Conservation (phyloP, 2,113 vertebrate species). For the Corythoichthys haematopterus region DNA sequence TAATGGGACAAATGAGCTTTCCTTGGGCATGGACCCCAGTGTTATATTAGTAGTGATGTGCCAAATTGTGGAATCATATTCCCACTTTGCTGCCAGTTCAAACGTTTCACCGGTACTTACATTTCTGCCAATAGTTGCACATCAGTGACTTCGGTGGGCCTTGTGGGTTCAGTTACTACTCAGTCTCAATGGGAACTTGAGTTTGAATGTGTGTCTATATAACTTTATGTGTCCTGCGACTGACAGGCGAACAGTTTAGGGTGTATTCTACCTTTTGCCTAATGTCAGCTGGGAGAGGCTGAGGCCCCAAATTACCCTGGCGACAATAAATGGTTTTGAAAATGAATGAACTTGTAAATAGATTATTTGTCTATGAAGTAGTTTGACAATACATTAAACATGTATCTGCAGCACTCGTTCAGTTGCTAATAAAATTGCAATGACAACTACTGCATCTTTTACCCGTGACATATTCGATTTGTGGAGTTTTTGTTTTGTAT, state of each 20-base stretch:
- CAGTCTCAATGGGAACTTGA: too few species aligned
- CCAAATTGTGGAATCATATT: slow-evolving; percentile 39
- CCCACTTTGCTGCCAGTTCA: slow-evolving; percentile 9
- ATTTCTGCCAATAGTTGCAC: too few species aligned
- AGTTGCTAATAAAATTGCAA: background rate
- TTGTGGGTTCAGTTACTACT: too few species aligned
- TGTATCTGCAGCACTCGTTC: background rate
- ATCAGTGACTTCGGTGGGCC: too few species aligned
- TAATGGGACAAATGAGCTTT: slow-evolving; percentile 35
- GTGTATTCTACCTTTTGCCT: too few species aligned
- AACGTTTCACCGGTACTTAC: slow-evolving; percentile 20
- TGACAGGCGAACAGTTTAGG: background rate
- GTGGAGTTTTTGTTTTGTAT: slow-evolving; percentile 32
- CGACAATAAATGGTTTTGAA: too few species aligned
- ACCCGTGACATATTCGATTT: slow-evolving; percentile 11
- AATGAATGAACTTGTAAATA: slow-evolving; percentile 17
- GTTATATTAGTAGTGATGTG: slow-evolving; percentile 37
- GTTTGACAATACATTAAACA: slow-evolving; percentile 19
- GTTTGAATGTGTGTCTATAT: too few species aligned
- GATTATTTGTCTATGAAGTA: slow-evolving; percentile 6
- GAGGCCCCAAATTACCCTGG: too few species aligned
- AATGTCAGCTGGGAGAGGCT: too few species aligned
- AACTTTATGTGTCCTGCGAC: too few species aligned
- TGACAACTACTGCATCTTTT: slow-evolving; percentile 17
- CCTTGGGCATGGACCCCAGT: slow-evolving; percentile 18